Conservation (phyloP, 2,888 invertebrate species). For the Anodontia alba region DNA sequence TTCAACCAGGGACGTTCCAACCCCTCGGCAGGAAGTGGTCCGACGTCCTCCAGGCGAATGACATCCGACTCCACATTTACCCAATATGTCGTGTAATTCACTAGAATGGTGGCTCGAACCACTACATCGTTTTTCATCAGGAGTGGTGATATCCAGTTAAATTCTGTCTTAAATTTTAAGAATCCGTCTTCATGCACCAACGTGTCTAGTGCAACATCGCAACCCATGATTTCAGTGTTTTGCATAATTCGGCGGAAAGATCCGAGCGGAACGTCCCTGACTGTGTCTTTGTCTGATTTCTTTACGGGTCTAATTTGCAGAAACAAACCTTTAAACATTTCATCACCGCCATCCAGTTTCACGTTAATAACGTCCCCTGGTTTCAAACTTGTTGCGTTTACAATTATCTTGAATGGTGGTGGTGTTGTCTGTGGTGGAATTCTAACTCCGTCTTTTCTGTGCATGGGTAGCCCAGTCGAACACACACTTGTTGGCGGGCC, state of each 20-base stretch:
- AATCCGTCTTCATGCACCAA: constrained; percentile 42
- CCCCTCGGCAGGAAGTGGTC: constrained; percentile 39
- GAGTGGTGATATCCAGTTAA: constrained; percentile 50
- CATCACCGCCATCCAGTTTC: constrained; percentile 27
- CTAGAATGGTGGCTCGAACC: constrained; percentile 46
- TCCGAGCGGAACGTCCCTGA: constrained; percentile 21
- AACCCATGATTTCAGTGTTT: constrained; percentile 38
- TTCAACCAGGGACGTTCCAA: constrained; percentile 52
- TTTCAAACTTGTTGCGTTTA: constrained; percentile 35
- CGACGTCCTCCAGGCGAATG: constrained; percentile 26
- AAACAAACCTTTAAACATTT: constrained; percentile 46
- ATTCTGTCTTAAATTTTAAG: constrained; percentile 29
- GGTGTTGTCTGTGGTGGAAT: constrained; percentile 39
- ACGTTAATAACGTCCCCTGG: constrained; percentile 43
- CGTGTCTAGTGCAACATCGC: constrained; percentile 41
- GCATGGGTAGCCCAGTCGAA: constrained; percentile 39
- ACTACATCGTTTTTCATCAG: constrained; percentile 40
- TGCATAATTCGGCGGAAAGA: constrained; percentile 18
- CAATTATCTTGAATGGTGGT: constrained; percentile 34
- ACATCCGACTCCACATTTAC: constrained; percentile 41
- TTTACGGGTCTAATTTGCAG: constrained; percentile 34
- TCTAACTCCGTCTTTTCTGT: constrained; percentile 25
- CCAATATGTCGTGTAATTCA: constrained; percentile 51
- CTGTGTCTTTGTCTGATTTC: background rate
- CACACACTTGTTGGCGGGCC: constrained; percentile 47